Base-by-base conservation (phyloP, 30 jellyfish, hydroid and myxozoan genomes). In the Phacellophora camtschatica region DNA sequence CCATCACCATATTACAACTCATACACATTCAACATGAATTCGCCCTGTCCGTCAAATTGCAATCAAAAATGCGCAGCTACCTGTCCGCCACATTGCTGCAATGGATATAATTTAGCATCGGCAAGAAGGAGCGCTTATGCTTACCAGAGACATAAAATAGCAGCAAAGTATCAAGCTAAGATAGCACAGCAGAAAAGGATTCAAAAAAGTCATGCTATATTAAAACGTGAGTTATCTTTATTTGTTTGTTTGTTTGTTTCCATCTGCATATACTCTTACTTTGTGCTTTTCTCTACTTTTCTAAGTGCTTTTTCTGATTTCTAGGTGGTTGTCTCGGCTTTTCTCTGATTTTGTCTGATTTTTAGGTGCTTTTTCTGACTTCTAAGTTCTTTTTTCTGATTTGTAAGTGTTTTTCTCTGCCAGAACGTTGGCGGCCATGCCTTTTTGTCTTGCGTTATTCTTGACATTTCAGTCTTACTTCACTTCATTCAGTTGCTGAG, bases 21-120 rank as follows among this genome's bases (percentile, higher is more conserved):
- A 13, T 80, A 29, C 29, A 42, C 91, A 24, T 80, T 46, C 50
- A 80, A 80, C 66, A 20, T 80, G 1, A 80, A 80, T 69, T 25
- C 84, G 29, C 84, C 91, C n/a, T 80, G 91, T 29, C 91, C 91
- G 0, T 33, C 91, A 2, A 49, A 16, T 32, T 80, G 91, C 66
- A 15, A 25, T 5, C 82, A 65, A 42, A 66, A 69, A 27, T 80
- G 91, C 34, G 41, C 74, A 9, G 13, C 22, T 28, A 62, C 42
- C 6, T 80, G 91, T 66, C 91, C 91, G 4, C 91, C 91, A 1
- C 91, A 80, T 57, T 80, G 91, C 66, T 80, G 91, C 76, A 80
- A 29, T 41, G 79, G 83, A 3, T 80, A 80, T 49, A 62, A 49
- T 20, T 20, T 63, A 22, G 4, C 63, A 20, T 64, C 65, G 32